A percentile compares a stretch with the other conserved stretches of the same genome.
Conservation (phyloP, 2,113 vertebrate species). For the Channa argus region DNA sequence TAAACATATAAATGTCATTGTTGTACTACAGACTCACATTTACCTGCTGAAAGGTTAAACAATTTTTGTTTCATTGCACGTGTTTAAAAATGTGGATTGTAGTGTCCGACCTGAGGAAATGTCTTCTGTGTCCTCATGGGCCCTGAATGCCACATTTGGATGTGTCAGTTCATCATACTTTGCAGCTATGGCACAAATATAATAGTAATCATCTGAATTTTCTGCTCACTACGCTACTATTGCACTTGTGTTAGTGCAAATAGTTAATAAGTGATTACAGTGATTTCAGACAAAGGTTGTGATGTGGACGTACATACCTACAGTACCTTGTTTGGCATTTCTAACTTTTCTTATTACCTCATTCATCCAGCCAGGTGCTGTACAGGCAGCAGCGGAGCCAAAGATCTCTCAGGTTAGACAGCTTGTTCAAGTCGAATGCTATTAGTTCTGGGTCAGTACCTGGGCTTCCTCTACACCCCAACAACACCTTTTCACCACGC, state of each 20-base stretch:
- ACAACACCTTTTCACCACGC: constrained; percentile 83
- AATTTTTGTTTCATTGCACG: too few relatives aligned
- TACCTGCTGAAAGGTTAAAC: too few relatives aligned
- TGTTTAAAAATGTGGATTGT: too few relatives aligned
- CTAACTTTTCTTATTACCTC: constrained; percentile 70
- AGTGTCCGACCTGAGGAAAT: background rate
- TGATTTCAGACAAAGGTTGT: constrained; percentile 31
- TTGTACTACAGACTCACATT: too few relatives aligned
- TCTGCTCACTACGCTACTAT: background rate
- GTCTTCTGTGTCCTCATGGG: background rate
- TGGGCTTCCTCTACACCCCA: constrained; percentile 78
- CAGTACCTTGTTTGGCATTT: constrained; percentile 6
- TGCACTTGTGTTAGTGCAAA: background rate
- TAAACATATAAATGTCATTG: too few relatives aligned
- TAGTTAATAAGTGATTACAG: constrained; percentile 9
- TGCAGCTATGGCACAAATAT: too few relatives aligned
- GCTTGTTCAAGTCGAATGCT: constrained; percentile 84
- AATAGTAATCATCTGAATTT: background rate
- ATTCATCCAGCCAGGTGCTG: constrained; percentile 41
- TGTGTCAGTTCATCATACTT: background rate
- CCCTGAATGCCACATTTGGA: background rate
- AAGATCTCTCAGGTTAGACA: constrained; percentile 73
- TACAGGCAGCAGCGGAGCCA: constrained; percentile 54
- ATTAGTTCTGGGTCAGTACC: constrained; percentile 84
- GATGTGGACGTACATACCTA: constrained; percentile 12